These are phyloP conservation scores for Gymnocephalus cernua DNA, from an alignment of 2,113 vertebrate species.

Conservation along the genomic window DNA sequence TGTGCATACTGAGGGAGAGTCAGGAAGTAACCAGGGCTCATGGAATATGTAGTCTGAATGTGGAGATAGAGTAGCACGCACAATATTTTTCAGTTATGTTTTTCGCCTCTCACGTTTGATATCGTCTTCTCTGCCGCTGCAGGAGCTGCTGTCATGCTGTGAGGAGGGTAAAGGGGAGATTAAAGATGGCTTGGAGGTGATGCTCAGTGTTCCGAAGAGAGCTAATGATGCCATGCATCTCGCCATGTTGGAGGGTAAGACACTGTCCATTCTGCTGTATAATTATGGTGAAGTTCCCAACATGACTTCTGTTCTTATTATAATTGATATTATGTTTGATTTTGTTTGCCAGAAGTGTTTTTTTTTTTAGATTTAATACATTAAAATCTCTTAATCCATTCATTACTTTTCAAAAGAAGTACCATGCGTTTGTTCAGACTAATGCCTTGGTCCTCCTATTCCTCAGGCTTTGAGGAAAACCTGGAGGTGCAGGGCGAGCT, in stretches of 20 bases:
- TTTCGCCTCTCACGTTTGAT: neutral
- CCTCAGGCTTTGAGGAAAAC: conserved; percentile 95
- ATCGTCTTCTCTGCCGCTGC: conserved; percentile 3
- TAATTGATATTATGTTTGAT: too few relatives aligned
- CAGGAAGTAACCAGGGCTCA: neutral
- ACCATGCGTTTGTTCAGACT: neutral
- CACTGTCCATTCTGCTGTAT: neutral
- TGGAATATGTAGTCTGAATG: neutral
- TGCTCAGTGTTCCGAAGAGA: conserved; percentile 97
- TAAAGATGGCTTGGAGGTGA: conserved; percentile 97
- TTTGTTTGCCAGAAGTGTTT: neutral
- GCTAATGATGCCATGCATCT: conserved; percentile 99
- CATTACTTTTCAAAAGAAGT: neutral
- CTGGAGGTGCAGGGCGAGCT: conserved; percentile 97
- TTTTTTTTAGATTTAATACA: neutral
- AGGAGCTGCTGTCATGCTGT: conserved; percentile 97
- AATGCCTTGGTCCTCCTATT: too few relatives aligned
- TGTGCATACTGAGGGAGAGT: neutral
- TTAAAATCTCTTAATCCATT: neutral
- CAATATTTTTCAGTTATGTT: neutral
- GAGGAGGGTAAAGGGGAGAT: conserved; percentile 99
- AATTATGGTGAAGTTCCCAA: neutral
- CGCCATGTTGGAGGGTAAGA: conserved; percentile 97
- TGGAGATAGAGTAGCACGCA: neutral
- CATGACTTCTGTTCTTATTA: neutral